Percentiles rank a stretch among this genome's conserved stretches.
phyloP scores from a whole-genome alignment of 53 echinoderm and acorn worm species.

The Echinometra lucunter region DNA sequence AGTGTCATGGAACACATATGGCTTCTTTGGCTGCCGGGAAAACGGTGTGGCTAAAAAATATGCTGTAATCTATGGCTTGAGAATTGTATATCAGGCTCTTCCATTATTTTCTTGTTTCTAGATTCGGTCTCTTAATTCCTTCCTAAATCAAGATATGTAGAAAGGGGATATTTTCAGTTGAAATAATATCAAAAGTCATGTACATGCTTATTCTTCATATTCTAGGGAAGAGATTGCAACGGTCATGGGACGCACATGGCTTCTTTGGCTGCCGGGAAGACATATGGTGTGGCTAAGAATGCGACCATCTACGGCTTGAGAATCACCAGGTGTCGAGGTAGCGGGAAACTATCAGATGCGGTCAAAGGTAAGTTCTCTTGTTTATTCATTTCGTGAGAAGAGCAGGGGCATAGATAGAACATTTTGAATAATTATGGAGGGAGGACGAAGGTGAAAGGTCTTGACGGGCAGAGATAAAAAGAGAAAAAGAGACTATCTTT shows the following conservation, averaged over 20 bases:
- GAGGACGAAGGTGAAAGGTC: too few relatives aligned
- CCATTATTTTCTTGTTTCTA: too few relatives aligned
- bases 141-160: too few relatives aligned
- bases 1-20: neutral
- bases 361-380: slow-evolving; percentile 34
- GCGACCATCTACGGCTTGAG: slow-evolving; percentile 45
- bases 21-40: slow-evolving; percentile 64
- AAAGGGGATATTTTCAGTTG: too few relatives aligned
- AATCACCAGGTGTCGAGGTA: slow-evolving; percentile 40
- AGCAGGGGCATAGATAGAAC: too few relatives aligned
- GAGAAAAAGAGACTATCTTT: too few relatives aligned
- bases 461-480: too few relatives aligned
- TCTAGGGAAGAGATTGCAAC: slow-evolving; percentile 62
- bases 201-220: neutral
- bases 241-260: slow-evolving; percentile 57
- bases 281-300: slow-evolving; percentile 58
- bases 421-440: too few relatives aligned
- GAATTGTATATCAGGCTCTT: too few relatives aligned
- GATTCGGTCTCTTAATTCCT: too few relatives aligned
- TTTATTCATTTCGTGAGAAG: too few relatives aligned
- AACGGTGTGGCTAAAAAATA: slow-evolving; percentile 59
- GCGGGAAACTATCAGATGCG: slow-evolving; percentile 20
- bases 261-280: slow-evolving; percentile 62
- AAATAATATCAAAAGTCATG: too few relatives aligned
- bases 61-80: slow-evolving; percentile 30